Evolutionary conservation across 2,888 invertebrate genomes (phyloP).

Genomic region (Escarpia spicata): DNA sequence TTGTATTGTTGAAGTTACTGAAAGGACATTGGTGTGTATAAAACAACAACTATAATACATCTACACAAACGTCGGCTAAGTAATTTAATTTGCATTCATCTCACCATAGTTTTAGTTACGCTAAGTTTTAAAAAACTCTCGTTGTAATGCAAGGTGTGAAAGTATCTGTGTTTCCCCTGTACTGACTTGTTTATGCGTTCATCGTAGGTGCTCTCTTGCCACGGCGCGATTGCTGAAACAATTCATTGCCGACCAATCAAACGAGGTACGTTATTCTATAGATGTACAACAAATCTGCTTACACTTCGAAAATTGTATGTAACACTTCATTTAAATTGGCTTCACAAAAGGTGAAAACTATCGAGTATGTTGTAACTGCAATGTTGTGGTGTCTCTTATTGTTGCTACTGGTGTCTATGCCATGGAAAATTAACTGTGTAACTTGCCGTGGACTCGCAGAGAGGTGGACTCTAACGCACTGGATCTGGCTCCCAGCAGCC

Average conservation of each 20-base stretch:
- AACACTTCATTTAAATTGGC: neutral
- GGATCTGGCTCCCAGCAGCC: too few relatives aligned
- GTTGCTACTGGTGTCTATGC: neutral
- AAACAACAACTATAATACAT: neutral
- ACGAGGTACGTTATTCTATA: conserved; percentile 34
- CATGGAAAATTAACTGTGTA: too few relatives aligned
- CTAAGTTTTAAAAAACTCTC: too few relatives aligned
- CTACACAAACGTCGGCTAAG: neutral
- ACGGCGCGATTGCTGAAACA: conserved; percentile 38
- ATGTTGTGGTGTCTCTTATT: neutral
- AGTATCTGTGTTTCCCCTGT: neutral
- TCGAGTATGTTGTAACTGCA: neutral
- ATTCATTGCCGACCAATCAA: conserved; percentile 41
- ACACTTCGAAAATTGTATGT: too few relatives aligned
- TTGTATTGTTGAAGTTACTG: neutral
- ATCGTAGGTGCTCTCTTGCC: conserved; percentile 38
- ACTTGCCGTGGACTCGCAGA: too few relatives aligned
- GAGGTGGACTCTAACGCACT: too few relatives aligned
- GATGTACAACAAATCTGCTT: neutral
- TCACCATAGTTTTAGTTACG: too few relatives aligned
- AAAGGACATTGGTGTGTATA: neutral
- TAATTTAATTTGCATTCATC: too few relatives aligned
- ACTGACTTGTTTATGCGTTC: neutral
- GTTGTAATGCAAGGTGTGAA: neutral
- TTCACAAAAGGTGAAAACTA: neutral